A percentile compares a stretch with the other conserved stretches of the same genome.
These are phyloP conservation scores for Chaenocephalus aceratus DNA, from an alignment of 2,113 vertebrate species.

Conservation along the genomic window DNA sequence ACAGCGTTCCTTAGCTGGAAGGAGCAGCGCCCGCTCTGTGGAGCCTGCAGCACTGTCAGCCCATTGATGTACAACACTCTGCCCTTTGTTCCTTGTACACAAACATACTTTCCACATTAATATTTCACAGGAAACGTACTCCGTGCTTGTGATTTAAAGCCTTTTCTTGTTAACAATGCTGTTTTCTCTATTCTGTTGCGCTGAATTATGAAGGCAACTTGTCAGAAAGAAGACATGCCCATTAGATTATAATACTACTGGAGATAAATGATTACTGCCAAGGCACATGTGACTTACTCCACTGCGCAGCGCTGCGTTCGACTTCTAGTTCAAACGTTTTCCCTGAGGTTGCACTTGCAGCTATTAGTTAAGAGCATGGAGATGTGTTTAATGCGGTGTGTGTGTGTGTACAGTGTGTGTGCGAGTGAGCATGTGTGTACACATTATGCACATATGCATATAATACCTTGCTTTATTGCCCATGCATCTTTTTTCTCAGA, in stretches of 20 bases:
- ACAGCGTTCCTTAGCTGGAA: conserved; percentile 68
- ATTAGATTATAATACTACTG: conserved; percentile 72
- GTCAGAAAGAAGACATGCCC: conserved; percentile 74
- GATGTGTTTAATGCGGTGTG: conserved; percentile 57
- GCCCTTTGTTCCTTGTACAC: conserved; percentile 83
- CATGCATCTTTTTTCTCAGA: conserved; percentile 56
- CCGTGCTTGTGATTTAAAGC: conserved; percentile 85
- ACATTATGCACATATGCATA: conserved; percentile 69
- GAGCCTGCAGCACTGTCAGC: conserved; percentile 78
- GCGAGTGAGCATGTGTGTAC: conserved; percentile 48
- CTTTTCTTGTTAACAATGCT: conserved; percentile 85
- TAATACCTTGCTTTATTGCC: conserved; percentile 46
- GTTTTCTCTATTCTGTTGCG: conserved; percentile 79
- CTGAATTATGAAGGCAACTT: conserved; percentile 81
- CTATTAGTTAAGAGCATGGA: conserved; percentile 71
- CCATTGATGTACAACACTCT: conserved; percentile 84
- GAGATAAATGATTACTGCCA: conserved; percentile 78
- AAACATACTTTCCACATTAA: conserved; percentile 86
- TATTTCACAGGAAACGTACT: conserved; percentile 85
- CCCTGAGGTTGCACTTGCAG: conserved; percentile 73
- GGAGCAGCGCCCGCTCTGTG: conserved; percentile 73
- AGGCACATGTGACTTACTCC: conserved; percentile 67
- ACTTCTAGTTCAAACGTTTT: conserved; percentile 66
- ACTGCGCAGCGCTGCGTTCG: conserved; percentile 48
- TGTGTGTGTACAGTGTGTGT: conserved; percentile 16